These are phyloP conservation scores for Hetaerina americana DNA, from an alignment of 1,140 invertebrate species.

Conservation along the genomic window DNA sequence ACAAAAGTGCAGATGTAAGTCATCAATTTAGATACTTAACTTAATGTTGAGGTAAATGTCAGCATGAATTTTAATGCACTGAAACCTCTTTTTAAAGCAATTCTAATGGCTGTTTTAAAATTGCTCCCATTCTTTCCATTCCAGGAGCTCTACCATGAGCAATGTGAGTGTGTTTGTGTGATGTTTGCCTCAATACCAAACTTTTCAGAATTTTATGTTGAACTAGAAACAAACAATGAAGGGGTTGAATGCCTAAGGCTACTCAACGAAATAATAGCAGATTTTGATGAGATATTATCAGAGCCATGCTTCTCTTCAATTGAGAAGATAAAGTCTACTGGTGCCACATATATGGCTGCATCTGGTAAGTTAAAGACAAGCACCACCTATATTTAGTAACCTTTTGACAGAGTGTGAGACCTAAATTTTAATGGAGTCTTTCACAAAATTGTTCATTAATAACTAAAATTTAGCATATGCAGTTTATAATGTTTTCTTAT, in stretches of 20 bases:
- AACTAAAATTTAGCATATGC: too few species aligned
- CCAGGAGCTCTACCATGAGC: constrained; percentile 88
- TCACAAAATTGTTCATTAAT: too few species aligned
- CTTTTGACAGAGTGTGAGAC: too few species aligned
- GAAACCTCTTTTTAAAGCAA: not conserved
- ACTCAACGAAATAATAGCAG: constrained; percentile 93
- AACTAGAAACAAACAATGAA: constrained; percentile 87
- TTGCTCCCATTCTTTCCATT: constrained; percentile 17
- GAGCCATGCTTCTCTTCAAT: constrained; percentile 80
- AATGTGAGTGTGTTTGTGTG: constrained; percentile 87
- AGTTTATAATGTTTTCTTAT: too few species aligned
- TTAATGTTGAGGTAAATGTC: not conserved
- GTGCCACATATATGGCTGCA: constrained; percentile 93
- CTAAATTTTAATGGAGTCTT: too few species aligned
- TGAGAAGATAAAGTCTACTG: constrained; percentile 96
- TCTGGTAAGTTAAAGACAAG: constrained; percentile 47
- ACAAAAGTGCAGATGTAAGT: constrained; percentile 26
- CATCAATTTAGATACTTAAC: not conserved
- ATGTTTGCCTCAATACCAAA: constrained; percentile 95
- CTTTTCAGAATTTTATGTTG: constrained; percentile 94
- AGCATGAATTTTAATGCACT: not conserved
- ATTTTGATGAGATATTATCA: constrained; percentile 83
- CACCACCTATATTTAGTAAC: not conserved
- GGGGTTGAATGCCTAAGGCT: constrained; percentile 87
- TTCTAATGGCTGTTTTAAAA: not conserved